phyloP scores from a whole-genome alignment of 2,888 invertebrate genomes.

The Acanthosepion pharaonis region DNA sequence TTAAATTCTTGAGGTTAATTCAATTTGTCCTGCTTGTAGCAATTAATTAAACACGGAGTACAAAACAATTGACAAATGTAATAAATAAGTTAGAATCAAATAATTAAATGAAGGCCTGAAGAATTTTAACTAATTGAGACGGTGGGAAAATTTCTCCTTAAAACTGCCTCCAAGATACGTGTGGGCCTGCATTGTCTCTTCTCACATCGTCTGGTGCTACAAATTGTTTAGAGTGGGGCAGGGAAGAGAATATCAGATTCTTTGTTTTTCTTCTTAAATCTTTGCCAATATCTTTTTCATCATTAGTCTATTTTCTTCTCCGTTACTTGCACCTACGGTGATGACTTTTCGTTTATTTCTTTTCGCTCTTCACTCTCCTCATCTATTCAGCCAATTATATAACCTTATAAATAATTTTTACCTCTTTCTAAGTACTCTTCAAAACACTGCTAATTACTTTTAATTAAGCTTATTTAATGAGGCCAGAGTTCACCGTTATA shows the following conservation, averaged over 20 bases:
- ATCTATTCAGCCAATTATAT: too few species aligned
- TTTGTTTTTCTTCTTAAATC: not conserved
- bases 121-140: not conserved
- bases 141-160: not conserved
- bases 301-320: not conserved
- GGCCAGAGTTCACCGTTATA: too few species aligned
- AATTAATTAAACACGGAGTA: not conserved
- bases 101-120: not conserved
- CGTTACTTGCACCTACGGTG: not conserved
- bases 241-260: not conserved
- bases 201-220: not conserved
- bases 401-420: too few species aligned
- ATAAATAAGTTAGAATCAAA: not conserved
- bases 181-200: not conserved
- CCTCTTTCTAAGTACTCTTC: too few species aligned
- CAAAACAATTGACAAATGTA: constrained; percentile 21
- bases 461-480: too few species aligned
- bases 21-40: not conserved
- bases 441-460: too few species aligned
- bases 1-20: not conserved
- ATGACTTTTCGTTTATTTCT: too few species aligned
- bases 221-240: not conserved
- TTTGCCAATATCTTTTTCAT: not conserved
- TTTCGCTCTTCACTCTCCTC: too few species aligned
- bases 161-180: not conserved